Evolutionary conservation across 2,113 vertebrate genomes (phyloP), one percentile per base, ranked within the genome.

Genomic region (Thermophis baileyi): DNA sequence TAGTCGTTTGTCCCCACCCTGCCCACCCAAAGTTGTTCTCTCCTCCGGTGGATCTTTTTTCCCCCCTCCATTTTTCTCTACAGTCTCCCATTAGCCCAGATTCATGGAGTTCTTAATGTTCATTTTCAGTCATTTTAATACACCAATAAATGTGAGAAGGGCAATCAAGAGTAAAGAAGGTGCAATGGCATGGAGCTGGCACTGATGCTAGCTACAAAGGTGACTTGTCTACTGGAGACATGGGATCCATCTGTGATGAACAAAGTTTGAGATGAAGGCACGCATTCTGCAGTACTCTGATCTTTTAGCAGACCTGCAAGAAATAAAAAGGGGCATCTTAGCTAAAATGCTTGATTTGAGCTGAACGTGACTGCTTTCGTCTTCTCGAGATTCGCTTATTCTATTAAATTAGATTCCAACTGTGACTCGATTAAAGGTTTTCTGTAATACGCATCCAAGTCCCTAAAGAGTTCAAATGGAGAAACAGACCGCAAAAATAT

Each of bases 181-280:
- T 98, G 97, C 98, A 97, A 98, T 98, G 98, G 98, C 96, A 98
- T 98, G 97, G 97, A 97, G 97, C 97, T 97, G 98, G 97, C 98
- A 97, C 94, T 98, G 97, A 97, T 97, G 98, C 98, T 97, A 98
- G 98, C 98, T 98, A 98, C 98, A 98, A 98, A 98, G 98, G 98
- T 97, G 98, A 98, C 98, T 98, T 96, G 97, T 98, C 98, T 98
- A 98, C 97, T 97, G 98, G 97, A 98, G 98, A 98, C 97, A 97
- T 97, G 98, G 98, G 97, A 97, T 98, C 98, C 98, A 97, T 98
- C 96, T 98, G 98, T 98, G 98, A 98, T 99, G 99, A 98, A 98
- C 98, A 97, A 98, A 98, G 98, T 98, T 98, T 99, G 98, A 99
- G 98, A 99, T 99, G 99, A 99, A 99, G 99, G 99, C 99, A 99